A percentile compares a stretch with the other conserved stretches of the same genome.
These are phyloP conservation scores for Tupiocoris notatus DNA, from an alignment of 2,888 invertebrate genomes.

Conservation along the genomic window DNA sequence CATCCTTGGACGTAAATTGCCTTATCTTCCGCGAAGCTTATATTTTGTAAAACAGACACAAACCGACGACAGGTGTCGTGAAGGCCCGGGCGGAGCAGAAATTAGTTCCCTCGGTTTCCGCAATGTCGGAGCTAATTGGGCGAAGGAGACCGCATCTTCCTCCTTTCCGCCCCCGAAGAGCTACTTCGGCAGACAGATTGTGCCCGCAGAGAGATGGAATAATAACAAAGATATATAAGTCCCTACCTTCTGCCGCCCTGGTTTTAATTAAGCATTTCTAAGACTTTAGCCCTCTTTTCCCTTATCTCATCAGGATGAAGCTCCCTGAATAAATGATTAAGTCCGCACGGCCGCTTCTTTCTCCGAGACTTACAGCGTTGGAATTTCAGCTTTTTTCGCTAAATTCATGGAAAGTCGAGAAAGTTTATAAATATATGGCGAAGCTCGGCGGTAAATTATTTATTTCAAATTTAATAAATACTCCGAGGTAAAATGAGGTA, in stretches of 20 bases:
- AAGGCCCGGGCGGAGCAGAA: not conserved
- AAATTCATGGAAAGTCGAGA: too few relatives aligned
- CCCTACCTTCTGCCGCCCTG: not conserved
- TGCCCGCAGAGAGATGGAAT: conserved; percentile 36
- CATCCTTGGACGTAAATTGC: too few relatives aligned
- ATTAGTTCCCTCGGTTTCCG: not conserved
- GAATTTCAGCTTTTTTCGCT: too few relatives aligned
- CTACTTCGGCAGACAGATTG: conserved; percentile 28
- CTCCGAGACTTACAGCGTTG: not conserved
- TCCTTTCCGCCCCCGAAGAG: not conserved
- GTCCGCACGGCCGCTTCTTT: not conserved
- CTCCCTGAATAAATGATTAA: conserved; percentile 9
- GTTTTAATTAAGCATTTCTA: not conserved
- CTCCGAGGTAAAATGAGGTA: too few relatives aligned
- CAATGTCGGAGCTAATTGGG: not conserved
- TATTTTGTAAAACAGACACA: too few relatives aligned
- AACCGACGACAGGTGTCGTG: not conserved
- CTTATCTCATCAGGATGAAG: conserved; percentile 9
- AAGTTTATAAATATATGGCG: too few relatives aligned
- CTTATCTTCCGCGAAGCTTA: too few relatives aligned
- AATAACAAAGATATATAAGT: conserved; percentile 34
- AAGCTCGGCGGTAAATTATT: too few relatives aligned
- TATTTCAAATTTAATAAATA: too few relatives aligned
- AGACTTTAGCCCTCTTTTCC: conserved; percentile 1
- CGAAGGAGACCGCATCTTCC: not conserved